Base-by-base conservation (phyloP, 2,888 invertebrate species). In the Pantelozetes paolii region DNA sequence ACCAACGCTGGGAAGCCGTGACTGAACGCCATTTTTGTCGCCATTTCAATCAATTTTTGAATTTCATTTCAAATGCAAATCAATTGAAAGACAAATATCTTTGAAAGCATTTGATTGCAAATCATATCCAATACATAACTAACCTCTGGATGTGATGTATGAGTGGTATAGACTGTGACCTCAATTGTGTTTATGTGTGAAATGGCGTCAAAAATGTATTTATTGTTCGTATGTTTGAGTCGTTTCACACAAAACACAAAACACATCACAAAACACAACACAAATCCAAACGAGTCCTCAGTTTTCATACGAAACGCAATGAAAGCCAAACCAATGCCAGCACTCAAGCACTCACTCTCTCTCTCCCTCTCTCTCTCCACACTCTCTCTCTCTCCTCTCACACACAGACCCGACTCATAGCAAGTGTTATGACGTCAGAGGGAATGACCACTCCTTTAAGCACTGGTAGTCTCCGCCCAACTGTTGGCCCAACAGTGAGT, bases 171-270 rank as follows among this genome's bases (percentile, higher is more conserved):
- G 8, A 48, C 18, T 48, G 15, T 48, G 48, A 48, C 48, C 48
- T 48, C 48, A 48, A 48, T 48, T 48, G 48, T 9, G 6, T 36
- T 36, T 36, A 8, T 5, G 3, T 48, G 48, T 48, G 15, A 48
- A 48, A 48, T 48, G 48, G 48, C 48, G 48, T 48, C 48, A 48
- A n/a, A 48, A 48, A 48, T 5, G 20, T 48, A n/a, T 48, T 48
- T 48, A 48, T 48, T n/a, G 48, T 48, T 48, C 15, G 48, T 15
- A 48, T 3, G 5, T 6, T 48, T 48, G 15, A n/a, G 48, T n/a
- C n/a, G 48, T 48, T 36, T 36, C 9, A 9, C 5, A 9, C 9
- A 9, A 36, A 36, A 36, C 36, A 36, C 36, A 36, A 36, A 5
- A 36, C 36, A 36, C 5, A 36, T 9, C 36, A 36, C 36, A n/a